These are phyloP conservation scores for Notodromas monacha DNA, from an alignment of 2,888 invertebrate genomes.

Conservation along the genomic window DNA sequence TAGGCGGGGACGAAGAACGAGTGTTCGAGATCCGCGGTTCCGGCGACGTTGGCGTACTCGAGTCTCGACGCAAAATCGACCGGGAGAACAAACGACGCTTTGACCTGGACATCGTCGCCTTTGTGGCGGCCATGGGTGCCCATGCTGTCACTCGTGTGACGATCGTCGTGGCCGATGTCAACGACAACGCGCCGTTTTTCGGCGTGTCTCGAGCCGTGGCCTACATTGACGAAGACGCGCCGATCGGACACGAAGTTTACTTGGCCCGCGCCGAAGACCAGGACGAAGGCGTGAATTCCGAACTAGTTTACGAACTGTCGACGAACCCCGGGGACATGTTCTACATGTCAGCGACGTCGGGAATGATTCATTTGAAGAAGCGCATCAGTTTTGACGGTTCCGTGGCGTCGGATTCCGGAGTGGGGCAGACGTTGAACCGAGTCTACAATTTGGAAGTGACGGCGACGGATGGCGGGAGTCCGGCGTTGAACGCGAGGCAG, in stretches of 20 bases:
- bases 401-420: slow-evolving; percentile 16
- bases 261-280: slow-evolving; percentile 52
- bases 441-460: slow-evolving; percentile 36
- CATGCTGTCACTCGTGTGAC: slow-evolving; percentile 45
- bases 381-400: no score
- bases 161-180: no score
- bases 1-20: slow-evolving; percentile 39
- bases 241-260: slow-evolving; percentile 71
- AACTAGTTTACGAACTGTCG: slow-evolving; percentile 42
- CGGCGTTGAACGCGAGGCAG: slow-evolving; percentile 34
- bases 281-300: slow-evolving; percentile 60
- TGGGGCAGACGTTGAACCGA: slow-evolving; percentile 8
- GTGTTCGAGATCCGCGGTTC: slow-evolving; percentile 50
- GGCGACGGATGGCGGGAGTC: slow-evolving; percentile 46
- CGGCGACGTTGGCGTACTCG: no score
- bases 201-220: slow-evolving; percentile 43
- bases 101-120: slow-evolving; percentile 42
- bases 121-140: slow-evolving; percentile 34
- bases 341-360: slow-evolving; percentile 47
- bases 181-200: slow-evolving; percentile 65
- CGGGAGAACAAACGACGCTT: slow-evolving; percentile 44
- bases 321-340: slow-evolving; percentile 49
- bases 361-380: slow-evolving; percentile 48
- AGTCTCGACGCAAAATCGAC: no score
- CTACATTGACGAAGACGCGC: slow-evolving; percentile 48